Evolutionary conservation across 64 coral and sea anemone species (phyloP), one percentile per base, ranked within the genome.

Genomic region (Montipora sp.): DNA sequence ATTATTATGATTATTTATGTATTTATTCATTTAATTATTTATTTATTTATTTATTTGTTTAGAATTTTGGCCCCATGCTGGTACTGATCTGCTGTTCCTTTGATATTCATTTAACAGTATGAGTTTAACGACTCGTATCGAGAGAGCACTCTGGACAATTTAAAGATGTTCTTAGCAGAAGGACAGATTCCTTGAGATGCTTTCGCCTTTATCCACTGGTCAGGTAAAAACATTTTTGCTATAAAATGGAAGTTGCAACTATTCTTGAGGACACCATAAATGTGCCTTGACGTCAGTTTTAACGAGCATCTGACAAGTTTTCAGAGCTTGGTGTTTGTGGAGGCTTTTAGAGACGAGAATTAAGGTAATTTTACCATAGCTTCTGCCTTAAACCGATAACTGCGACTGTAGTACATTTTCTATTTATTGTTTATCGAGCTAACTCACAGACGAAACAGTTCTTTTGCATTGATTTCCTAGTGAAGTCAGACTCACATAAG

Each of bases 111-210:
- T 55, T n/a, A 18, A 55, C 74, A 96, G 94, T 96, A 98, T 55
- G 96, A 98, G 66, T 98, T 98, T 83, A 98, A 98, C 79, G 96
- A 98, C 78, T 96, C 96, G 16, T 94, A 98, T 76, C 83, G 96
- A 22, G 86, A 89, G 75, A 92, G 91, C 72, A 94, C 94, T 1
- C 77, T 98, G 19, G 96, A 98, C 50, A 98, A 95, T 49, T 89
- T 98, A 8, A 98, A 98, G 79, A 98, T 98, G 96, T 98, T 98
- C 88, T 84, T 98, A 49, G 94, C 90, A 48, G 96, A 98, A 48
- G 91, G 86, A 27, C 92, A 92, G 60, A 98, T 98, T 87, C 96
- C 96, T 2, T 98, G 96, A 94, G 96, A 98, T 76, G 96, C 96
- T 2, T 80, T 98, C 3, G 93, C 94, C 0, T 98, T 98, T 73